Conservation (phyloP, 2,113 vertebrate species). For the Calonectris borealis region DNA sequence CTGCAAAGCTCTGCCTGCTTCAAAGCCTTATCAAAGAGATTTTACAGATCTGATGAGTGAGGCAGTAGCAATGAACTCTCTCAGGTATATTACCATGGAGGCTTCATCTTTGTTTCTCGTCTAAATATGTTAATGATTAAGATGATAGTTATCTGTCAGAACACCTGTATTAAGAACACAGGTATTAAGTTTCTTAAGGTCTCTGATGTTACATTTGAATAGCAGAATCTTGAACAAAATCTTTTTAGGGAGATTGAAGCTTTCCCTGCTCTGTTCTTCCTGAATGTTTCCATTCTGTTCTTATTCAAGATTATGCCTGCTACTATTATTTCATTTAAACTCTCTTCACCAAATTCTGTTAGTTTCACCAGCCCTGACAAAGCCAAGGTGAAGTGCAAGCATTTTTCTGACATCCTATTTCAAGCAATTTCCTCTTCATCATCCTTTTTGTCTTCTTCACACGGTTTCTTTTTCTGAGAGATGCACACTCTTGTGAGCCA, state of each 20-base stretch:
- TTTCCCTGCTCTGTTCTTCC: background rate
- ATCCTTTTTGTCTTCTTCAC: background rate
- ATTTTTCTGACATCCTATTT: background rate
- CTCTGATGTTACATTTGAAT: background rate
- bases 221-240: background rate
- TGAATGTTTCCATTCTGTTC: background rate
- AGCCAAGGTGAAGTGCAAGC: background rate
- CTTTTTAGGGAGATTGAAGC: background rate
- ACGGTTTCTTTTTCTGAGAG: background rate
- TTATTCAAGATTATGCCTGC: background rate
- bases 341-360: background rate
- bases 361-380: background rate
- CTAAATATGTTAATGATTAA: background rate
- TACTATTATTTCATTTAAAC: background rate
- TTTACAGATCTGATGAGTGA: background rate
- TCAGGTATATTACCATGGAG: background rate
- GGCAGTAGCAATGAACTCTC: background rate
- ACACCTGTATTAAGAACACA: background rate
- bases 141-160: background rate
- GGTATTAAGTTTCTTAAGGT: background rate
- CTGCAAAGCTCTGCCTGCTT: slow-evolving; percentile 16
- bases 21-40: slow-evolving; percentile 20
- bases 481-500: background rate
- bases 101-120: background rate
- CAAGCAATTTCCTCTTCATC: background rate